A percentile compares a stretch with the other conserved stretches of the same genome.
These are phyloP conservation scores for Trachelus tabidus DNA, from an alignment of 2,888 invertebrate genomes.

Conservation along the genomic window DNA sequence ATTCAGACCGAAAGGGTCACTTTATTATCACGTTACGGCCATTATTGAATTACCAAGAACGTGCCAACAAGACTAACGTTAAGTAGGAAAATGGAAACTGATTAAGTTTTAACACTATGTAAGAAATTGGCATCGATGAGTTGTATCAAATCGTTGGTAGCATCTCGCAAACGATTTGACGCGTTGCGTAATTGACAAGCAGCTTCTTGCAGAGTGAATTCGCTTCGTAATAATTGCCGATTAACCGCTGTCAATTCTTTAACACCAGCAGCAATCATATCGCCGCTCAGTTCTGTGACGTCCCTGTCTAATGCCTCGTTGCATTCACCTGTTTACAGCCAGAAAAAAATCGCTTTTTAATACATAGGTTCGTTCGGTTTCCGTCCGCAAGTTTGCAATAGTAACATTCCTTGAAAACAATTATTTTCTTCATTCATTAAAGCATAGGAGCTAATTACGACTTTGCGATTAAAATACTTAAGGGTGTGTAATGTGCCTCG, in stretches of 20 bases:
- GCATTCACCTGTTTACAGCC: slow-evolving; percentile 51
- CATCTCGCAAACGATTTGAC: slow-evolving; percentile 47
- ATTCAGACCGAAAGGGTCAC: not conserved
- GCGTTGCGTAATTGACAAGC: slow-evolving; percentile 56
- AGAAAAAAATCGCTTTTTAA: not conserved
- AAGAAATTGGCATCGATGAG: slow-evolving; percentile 55
- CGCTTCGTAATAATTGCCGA: slow-evolving; percentile 57
- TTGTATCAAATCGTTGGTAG: slow-evolving; percentile 48
- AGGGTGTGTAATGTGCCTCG: not conserved
- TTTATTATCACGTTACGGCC: not conserved
- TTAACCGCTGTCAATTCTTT: slow-evolving; percentile 57
- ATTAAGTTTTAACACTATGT: slow-evolving; percentile 52
- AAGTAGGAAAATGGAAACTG: not conserved
- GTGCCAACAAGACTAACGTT: not conserved
- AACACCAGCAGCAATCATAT: slow-evolving; percentile 46
- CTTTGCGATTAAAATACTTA: not conserved
- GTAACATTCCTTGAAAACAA: not conserved
- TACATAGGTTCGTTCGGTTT: not conserved
- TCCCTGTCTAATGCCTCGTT: slow-evolving; percentile 58
- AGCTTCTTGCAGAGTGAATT: slow-evolving; percentile 60
- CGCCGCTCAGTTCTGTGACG: slow-evolving; percentile 50
- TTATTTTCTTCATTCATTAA: not conserved
- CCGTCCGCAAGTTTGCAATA: not conserved
- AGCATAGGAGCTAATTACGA: not conserved
- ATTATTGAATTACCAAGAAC: not conserved